Evolutionary conservation across 2,797 vertebrate species (phyloP), one percentile per base, ranked within the genome.

Genomic region (Phalanger gymnotis): DNA sequence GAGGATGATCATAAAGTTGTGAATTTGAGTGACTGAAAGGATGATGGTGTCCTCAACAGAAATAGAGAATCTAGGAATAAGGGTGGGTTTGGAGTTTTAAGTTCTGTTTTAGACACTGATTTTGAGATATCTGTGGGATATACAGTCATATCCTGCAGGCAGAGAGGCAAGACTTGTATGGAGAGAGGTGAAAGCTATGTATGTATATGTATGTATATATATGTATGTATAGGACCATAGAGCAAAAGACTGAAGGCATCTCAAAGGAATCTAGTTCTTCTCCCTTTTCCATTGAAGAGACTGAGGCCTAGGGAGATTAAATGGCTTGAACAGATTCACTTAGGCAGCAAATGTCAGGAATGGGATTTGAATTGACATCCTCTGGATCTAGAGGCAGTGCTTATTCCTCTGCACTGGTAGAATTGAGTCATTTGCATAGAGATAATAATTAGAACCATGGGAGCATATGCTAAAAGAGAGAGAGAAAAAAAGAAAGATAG

Each of bases 351-450:
- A 66, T 66, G 58, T 66, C 12, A 91, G 94, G 95, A 73, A 92
- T 54, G 91, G 91, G n/a, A 11, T 56, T 95, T 90, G 47, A 57
- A 92, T 81, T 54, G 61, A 95, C 13, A 58, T 94, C 90, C 87
- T 94, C 22, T 73, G n/a, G 55, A n/a, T n/a, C 34, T 40, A 73
- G 61, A 73, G 34, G 0, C 4, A 73, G 61, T 73, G 16, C 31
- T 92, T 30, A 53, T 66, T 61, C 34, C 16, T 51, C 9, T 25
- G n/a, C 53, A 52, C 54, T 81, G 6, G 54, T 28, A 52, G 54
- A 94, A 92, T 95, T 94, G 95, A 97, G 66, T 30, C 73, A 91
- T 54, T 13, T 40, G 54, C 93, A 61, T 14, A 61, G 58, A 31
- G 28, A 58, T 58, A 58, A 58, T 58, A 58, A 58, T 12, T 30